Evolutionary conservation across 2,113 vertebrate species (phyloP).

Genomic region (Holacanthus passer): DNA sequence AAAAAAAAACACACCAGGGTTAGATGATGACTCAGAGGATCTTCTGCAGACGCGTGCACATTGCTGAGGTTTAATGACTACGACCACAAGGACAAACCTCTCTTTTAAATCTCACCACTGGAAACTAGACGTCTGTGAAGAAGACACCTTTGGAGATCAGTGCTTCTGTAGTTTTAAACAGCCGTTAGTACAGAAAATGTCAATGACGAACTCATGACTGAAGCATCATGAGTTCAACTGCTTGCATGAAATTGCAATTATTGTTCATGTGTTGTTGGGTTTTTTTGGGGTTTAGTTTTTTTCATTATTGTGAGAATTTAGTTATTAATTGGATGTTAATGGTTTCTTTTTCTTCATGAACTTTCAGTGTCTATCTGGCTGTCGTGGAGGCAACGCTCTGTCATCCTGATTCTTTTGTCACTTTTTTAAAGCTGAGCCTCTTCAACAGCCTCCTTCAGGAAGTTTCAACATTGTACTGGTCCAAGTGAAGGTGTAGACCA

Average conservation of each 20-base stretch:
- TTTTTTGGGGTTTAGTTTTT: neutral
- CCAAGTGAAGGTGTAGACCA: conserved; percentile 5
- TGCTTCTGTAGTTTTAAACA: conserved; percentile 42
- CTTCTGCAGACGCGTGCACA: conserved; percentile 8
- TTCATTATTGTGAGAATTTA: conserved; percentile 15
- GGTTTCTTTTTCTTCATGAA: conserved; percentile 8
- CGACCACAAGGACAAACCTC: conserved; percentile 45
- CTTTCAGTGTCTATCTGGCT: conserved; percentile 5
- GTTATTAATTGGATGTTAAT: conserved; percentile 37
- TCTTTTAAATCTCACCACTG: conserved; percentile 37
- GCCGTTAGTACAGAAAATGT: conserved; percentile 78
- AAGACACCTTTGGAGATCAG: neutral
- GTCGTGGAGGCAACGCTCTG: conserved; percentile 11
- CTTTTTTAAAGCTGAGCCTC: conserved; percentile 31
- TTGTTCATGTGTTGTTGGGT: neutral
- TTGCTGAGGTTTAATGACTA: conserved; percentile 45
- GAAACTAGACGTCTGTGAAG: neutral
- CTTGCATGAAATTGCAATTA: conserved; percentile 55
- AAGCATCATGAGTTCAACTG: conserved; percentile 23
- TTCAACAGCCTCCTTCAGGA: conserved; percentile 24
- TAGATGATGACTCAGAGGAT: conserved; percentile 2
- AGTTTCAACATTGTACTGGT: conserved; percentile 19
- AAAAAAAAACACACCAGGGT: neutral
- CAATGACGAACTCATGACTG: conserved; percentile 52
- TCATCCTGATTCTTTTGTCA: neutral